Percentiles rank a stretch among this genome's conserved stretches.
These are phyloP conservation scores for Mamestra brassicae DNA, from an alignment of 2,888 invertebrate genomes.

Conservation along the genomic window DNA sequence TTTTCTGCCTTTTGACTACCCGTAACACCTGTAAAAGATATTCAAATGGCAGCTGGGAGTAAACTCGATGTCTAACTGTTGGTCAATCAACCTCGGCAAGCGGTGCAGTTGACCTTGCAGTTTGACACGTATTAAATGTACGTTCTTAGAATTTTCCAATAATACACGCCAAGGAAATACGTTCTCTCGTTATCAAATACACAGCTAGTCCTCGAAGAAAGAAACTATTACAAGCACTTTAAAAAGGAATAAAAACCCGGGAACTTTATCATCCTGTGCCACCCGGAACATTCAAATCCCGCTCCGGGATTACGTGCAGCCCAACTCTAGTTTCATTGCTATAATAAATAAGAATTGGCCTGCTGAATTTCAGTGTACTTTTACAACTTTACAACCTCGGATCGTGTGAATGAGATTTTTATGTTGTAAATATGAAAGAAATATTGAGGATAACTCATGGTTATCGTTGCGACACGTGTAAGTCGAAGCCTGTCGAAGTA, in stretches of 20 bases:
- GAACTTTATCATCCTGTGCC: conserved; percentile 51
- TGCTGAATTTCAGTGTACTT: conserved; percentile 58
- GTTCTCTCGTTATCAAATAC: conserved; percentile 27
- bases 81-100: too few relatives aligned
- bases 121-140: not conserved
- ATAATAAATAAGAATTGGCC: conserved; percentile 58
- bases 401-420: conserved; percentile 46
- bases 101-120: too few relatives aligned
- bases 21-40: too few relatives aligned
- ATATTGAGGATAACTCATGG: conserved; percentile 20
- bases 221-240: conserved; percentile 39
- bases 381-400: conserved; percentile 37
- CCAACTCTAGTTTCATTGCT: conserved; percentile 58
- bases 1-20: too few relatives aligned
- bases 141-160: not conserved
- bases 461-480: conserved; percentile 1
- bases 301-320: conserved; percentile 40
- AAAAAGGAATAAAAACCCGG: conserved; percentile 40
- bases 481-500: not conserved
- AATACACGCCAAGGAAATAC: not conserved
- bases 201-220: conserved; percentile 13
- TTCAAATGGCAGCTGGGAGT: too few relatives aligned
- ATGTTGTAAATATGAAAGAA: conserved; percentile 47
- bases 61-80: too few relatives aligned
- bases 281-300: conserved; percentile 54